Evolutionary conservation across 2,113 vertebrate species (phyloP), one percentile per base, ranked within the genome.

Genomic region (Paramormyrops kingsleyae): DNA sequence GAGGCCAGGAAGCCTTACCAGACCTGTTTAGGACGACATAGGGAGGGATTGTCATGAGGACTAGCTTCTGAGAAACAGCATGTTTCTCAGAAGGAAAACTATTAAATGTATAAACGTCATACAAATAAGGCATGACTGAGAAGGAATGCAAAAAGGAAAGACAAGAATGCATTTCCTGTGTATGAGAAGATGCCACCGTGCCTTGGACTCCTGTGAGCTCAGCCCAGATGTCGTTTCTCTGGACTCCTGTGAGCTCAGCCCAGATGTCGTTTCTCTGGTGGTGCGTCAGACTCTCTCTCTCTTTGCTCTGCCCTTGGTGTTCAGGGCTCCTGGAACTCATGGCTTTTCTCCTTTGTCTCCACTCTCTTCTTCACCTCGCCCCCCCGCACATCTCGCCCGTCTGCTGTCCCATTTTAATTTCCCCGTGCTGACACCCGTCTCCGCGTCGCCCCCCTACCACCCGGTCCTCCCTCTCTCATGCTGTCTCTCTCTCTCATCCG

Each of bases 321-420:
- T 92, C 91, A 89, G 91, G 31, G 31, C 15, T 17, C 80, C 42
- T 44, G 44, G 42, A 84, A 84, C 95, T 96, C 93, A 96, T 94
- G 92, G 92, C 90, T 91, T 94, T 93, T 95, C 90, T 90, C 91
- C 94, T 94, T 92, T 95, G 93, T 94, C 92, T 92, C 94, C 94
- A 93, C 91, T 94, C 94, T 91, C 89, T 89, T 91, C 91, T 91
- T 92, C 94, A 94, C 92, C 91, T 93, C 94, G 92, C 90, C 83
- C 91, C 83, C 91, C 86, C 88, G 91, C 94, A 42, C 89, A 89
- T 93, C 90, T 89, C 88, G 74, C 74, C 49, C 27, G 13, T 52
- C 17, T 47, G 35, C 44, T 90, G 88, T 85, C 89, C 84, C 90
- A 52, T 91, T 90, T 90, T 59, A 90, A 84, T 80, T 91, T 85